phyloP scores from a whole-genome alignment of 92 coral and sea anemone species.

The Heteractis magnifica region DNA sequence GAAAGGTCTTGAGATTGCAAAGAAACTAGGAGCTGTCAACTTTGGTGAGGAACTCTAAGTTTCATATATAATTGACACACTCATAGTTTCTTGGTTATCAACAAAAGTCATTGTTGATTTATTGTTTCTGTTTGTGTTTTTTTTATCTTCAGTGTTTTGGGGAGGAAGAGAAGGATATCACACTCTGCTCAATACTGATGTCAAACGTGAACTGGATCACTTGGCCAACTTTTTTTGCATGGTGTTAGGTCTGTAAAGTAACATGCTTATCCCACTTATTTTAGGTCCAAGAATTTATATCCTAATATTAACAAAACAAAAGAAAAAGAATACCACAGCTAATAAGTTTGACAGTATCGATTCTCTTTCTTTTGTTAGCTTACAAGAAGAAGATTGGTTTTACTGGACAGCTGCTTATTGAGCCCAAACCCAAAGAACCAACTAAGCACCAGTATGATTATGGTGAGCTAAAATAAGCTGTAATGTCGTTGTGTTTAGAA shows the following conservation, averaged over 20 bases:
- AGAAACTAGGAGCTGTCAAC: constrained; percentile 84
- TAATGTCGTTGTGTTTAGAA: neutral
- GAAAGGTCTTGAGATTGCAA: constrained; percentile 83
- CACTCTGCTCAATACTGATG: constrained; percentile 71
- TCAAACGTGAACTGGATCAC: constrained; percentile 83
- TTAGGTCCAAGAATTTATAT: neutral
- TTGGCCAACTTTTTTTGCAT: constrained; percentile 77
- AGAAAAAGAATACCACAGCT: too few species aligned
- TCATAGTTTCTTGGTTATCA: too few species aligned
- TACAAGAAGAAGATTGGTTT: constrained; percentile 79
- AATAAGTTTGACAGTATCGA: neutral
- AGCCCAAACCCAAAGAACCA: constrained; percentile 89
- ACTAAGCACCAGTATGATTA: constrained; percentile 87
- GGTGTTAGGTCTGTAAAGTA: constrained; percentile 69
- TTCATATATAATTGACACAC: too few species aligned
- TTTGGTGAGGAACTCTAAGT: constrained; percentile 53
- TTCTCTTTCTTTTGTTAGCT: constrained; percentile 30
- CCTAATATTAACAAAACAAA: neutral
- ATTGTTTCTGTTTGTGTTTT: neutral
- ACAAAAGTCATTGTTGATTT: neutral
- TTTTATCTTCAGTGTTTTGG: constrained; percentile 71
- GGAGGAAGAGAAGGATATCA: constrained; percentile 92
- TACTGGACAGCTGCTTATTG: constrained; percentile 80
- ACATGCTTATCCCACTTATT: neutral
- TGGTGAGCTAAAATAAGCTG: constrained; percentile 43